Evolutionary conservation across 2,797 vertebrate genomes (phyloP).

Genomic region (Halcyon chelicuti): DNA sequence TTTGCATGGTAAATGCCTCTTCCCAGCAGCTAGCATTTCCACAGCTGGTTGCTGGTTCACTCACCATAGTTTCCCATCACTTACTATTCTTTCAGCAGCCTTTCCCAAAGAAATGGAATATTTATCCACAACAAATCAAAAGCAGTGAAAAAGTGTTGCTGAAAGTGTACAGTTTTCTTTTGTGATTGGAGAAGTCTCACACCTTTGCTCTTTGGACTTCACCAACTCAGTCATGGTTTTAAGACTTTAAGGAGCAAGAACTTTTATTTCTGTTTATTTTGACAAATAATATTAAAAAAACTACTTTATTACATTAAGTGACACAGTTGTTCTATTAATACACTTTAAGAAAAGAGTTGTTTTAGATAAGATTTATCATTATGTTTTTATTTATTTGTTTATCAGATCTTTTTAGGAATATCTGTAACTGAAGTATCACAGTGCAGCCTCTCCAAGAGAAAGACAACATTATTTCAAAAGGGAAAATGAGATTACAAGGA

Average conservation of each 20-base stretch:
- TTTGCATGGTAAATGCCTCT: slow-evolving; percentile 13
- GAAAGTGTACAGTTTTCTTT: not conserved
- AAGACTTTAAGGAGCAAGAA: not conserved
- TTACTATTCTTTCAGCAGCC: not conserved
- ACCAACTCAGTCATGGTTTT: not conserved
- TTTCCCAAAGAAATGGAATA: not conserved
- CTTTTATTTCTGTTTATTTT: not conserved
- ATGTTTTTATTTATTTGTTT: not conserved
- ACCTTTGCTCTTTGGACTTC: not conserved
- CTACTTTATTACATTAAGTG: not conserved
- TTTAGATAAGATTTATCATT: not conserved
- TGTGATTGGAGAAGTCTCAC: not conserved
- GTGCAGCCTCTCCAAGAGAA: not conserved
- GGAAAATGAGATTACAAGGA: not conserved
- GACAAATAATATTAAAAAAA: not conserved
- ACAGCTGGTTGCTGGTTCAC: slow-evolving; percentile 17
- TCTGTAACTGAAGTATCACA: not conserved
- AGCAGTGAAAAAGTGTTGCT: not conserved
- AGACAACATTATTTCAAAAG: slow-evolving; percentile 4
- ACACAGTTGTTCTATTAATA: not conserved
- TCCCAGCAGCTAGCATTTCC: slow-evolving; percentile 26
- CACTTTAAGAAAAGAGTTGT: not conserved
- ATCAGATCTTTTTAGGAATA: not conserved
- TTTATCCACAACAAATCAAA: not conserved
- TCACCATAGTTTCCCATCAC: not conserved